Percentiles rank a stretch among this genome's conserved stretches.
These are phyloP conservation scores for Triplophysa rosa DNA, from an alignment of 2,113 vertebrate genomes.

Conservation along the genomic window DNA sequence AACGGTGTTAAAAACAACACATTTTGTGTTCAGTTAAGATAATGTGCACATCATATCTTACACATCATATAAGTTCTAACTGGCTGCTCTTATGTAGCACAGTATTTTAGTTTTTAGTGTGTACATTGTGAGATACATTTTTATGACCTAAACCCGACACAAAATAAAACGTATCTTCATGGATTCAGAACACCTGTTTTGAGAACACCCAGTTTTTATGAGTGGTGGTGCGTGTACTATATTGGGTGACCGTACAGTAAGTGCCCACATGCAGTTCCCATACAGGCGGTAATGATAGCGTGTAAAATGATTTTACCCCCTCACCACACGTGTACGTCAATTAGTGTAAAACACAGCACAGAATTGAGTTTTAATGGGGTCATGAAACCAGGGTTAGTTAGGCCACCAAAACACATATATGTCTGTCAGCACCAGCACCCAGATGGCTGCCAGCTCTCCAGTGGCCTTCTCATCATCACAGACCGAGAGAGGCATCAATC, in stretches of 20 bases:
- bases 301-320: slow-evolving; percentile 41
- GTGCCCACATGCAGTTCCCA: background rate
- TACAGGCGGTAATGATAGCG: background rate
- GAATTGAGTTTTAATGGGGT: slow-evolving; percentile 52
- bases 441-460: slow-evolving; percentile 34
- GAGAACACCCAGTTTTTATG: background rate
- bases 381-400: slow-evolving; percentile 54
- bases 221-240: background rate
- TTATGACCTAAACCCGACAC: background rate
- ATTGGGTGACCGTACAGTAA: background rate
- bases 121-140: too few species aligned
- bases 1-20: too few species aligned
- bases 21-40: too few species aligned
- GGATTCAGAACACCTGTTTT: background rate
- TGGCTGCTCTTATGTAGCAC: too few species aligned
- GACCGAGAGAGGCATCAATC: background rate
- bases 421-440: slow-evolving; percentile 36
- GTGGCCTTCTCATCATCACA: slow-evolving; percentile 21
- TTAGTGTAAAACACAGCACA: slow-evolving; percentile 44
- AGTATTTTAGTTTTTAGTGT: too few species aligned
- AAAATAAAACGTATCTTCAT: background rate
- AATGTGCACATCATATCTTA: too few species aligned
- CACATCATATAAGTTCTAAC: too few species aligned
- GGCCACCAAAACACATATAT: background rate
- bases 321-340: slow-evolving; percentile 41